A percentile compares a stretch with the other conserved stretches of the same genome.
These are phyloP conservation scores for Quadriops clusia DNA, from an alignment of 2,888 invertebrate genomes.

Conservation along the genomic window DNA sequence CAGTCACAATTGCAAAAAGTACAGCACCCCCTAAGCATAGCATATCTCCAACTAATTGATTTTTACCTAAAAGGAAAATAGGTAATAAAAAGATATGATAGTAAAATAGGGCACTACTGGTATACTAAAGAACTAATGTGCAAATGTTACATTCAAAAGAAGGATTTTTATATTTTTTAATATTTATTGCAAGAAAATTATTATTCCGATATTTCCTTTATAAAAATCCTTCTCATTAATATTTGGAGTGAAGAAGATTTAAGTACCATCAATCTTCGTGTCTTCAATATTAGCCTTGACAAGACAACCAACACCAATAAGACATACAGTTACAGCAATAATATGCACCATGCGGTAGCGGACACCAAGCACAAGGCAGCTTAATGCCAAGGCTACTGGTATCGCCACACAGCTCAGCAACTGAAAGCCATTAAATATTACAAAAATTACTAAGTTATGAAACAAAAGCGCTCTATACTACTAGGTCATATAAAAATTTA, in stretches of 20 bases:
- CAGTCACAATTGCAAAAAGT: constrained; percentile 68
- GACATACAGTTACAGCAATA: constrained; percentile 64
- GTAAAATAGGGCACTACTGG: too few relatives aligned
- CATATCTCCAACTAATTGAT: constrained; percentile 73
- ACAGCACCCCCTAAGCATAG: constrained; percentile 66
- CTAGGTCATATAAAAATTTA: too few relatives aligned
- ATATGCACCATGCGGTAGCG: constrained; percentile 65
- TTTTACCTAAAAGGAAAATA: too few relatives aligned
- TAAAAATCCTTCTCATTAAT: too few relatives aligned
- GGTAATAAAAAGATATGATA: constrained; percentile 1
- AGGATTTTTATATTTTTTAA: too few relatives aligned
- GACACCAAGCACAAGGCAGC: constrained; percentile 65
- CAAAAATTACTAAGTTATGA: too few relatives aligned
- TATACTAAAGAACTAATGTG: too few relatives aligned
- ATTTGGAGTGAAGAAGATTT: constrained; percentile 6
- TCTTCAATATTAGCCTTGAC: constrained; percentile 74
- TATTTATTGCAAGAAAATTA: too few relatives aligned
- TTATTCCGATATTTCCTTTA: too few relatives aligned
- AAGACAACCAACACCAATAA: constrained; percentile 71
- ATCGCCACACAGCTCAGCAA: constrained; percentile 77
- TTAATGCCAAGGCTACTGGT: constrained; percentile 65
- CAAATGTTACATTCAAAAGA: too few relatives aligned
- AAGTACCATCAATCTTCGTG: constrained; percentile 48
- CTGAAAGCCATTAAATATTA: constrained; percentile 43
- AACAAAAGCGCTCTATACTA: too few relatives aligned